phyloP scores from a whole-genome alignment of 2,888 invertebrate genomes.

The Phragmatobia fuliginosa region DNA sequence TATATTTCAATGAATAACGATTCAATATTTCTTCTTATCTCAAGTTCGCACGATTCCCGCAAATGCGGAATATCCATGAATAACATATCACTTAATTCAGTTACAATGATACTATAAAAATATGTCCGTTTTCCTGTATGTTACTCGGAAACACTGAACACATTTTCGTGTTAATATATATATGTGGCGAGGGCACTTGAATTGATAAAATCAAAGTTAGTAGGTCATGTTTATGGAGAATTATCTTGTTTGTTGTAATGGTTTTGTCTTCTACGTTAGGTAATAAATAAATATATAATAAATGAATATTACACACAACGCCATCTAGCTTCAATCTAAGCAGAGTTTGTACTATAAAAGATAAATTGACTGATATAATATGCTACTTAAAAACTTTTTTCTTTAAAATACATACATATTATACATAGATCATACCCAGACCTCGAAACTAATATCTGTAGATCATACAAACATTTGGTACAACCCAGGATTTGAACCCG shows the following conservation, averaged over 20 bases:
- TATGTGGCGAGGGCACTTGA: constrained; percentile 17
- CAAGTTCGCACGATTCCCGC: constrained; percentile 24
- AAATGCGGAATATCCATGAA: constrained; percentile 38
- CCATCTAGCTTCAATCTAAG: too few relatives aligned
- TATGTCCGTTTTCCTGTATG: constrained; percentile 46
- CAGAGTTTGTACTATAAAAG: too few relatives aligned
- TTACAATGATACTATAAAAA: constrained; percentile 22
- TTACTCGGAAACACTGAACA: constrained; percentile 36
- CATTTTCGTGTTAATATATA: constrained; percentile 11
- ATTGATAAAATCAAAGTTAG: constrained; percentile 15
- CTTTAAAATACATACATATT: too few relatives aligned
- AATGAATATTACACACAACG: too few relatives aligned
- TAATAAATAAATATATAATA: too few relatives aligned
- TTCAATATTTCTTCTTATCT: constrained; percentile 34
- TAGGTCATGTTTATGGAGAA: constrained; percentile 12
- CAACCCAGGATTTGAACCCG: too few relatives aligned
- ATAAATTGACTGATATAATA: too few relatives aligned
- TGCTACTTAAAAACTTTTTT: too few relatives aligned
- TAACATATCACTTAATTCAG: constrained; percentile 36
- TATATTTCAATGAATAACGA: constrained; percentile 13
- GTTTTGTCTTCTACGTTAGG: background rate
- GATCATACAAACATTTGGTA: too few relatives aligned
- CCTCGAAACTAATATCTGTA: too few relatives aligned
- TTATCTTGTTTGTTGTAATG: background rate
- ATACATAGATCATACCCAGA: too few relatives aligned